Evolutionary conservation across 2,797 vertebrate genomes (phyloP), one percentile per base, ranked within the genome.

Genomic region (Clarias platycephalus): DNA sequence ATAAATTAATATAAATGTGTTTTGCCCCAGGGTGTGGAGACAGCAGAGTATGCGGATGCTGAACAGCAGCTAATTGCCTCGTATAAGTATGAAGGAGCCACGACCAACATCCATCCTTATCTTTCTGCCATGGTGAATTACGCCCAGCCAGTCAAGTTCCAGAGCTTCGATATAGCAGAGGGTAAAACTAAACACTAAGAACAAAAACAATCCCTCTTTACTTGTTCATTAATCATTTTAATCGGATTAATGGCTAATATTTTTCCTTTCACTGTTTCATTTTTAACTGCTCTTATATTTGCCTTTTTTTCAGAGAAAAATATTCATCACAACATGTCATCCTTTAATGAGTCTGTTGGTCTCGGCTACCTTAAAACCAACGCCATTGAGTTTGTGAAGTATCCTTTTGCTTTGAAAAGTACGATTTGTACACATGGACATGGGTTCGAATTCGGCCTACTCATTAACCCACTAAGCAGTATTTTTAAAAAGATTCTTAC

Each of bases 41-140:
- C 94, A 15, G 92, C 95, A 26, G 98, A 99, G 91, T 97, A 99
- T 84, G 96, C 96, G 88, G 97, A 99, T 88, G 96, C 97, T 60
- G 98, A 99, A 68, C 97, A 99, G 91, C 96, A 96, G 0, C 95
- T 98, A 91, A 98, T 99, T 91, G 97, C 98, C 86, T 97, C 97
- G 87, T 99, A 99, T 92, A 98, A 97, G 81, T 99, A 99, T 62
- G 98, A 97, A 82, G 97, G 97, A 89, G 98, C 97, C 90, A 99
- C 98, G 88, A 99, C 98, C 3, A 99, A 99, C 91, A 99, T 99
- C 92, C 98, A 99, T 91, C 98, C 98, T 0, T 97, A 95, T 90
- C 95, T 99, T 87, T 99, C 98, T 67, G 96, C 97, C 75, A 98
- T 99, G 97, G 97, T 99, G 94, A 99, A 99, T 95, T 99, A 99